Evolutionary conservation across 2,113 vertebrate species (phyloP), one percentile per base, ranked within the genome.

Genomic region (Passer montanus): DNA sequence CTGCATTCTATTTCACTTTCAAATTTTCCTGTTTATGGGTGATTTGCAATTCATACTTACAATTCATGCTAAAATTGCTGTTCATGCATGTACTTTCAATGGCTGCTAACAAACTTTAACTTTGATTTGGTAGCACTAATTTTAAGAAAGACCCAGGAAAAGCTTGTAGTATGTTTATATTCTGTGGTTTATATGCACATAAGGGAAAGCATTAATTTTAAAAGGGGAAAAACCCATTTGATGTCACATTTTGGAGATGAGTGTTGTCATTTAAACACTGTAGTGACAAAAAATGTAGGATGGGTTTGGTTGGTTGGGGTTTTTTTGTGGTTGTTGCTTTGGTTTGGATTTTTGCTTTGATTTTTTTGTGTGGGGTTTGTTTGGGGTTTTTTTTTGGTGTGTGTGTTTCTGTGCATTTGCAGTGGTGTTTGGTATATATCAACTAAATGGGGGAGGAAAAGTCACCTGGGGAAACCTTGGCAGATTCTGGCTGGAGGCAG

Each of bases 11-110:
- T 89, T 89, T 95, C 56, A 64, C 56, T 93, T 96, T 69, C 52
- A 94, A 49, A 87, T 93, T 76, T 93, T 70, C 26, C 41, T 44
- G 15, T 68, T 91, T 91, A 64, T 46, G 49, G 37, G 13, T 66
- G 53, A 95, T 91, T 89, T 96, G 85, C n/a, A 83, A 85, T 84
- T 93, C 62, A 64, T 37, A 33, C 44, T 74, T 74, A 27, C 19
- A 82, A 24, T 60, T 95, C 56, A 31, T 88, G 58, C 44, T 58
- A 73, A 83, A 82, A 44, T 78, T 94, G 55, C 62, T 24, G 23
- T 70, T 94, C 89, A 69, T 80, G 72, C 63, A 39, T 62, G 46
- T 77, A 74, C 49, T 77, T 66, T 84, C 58, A 58, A 5, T 37
- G 67, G 59, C 7, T 76, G 47, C 37, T 70, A 84, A 70, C 49